These are phyloP conservation scores for Leptinotarsa texana DNA, from an alignment of 1,140 invertebrate genomes.

Conservation along the genomic window DNA sequence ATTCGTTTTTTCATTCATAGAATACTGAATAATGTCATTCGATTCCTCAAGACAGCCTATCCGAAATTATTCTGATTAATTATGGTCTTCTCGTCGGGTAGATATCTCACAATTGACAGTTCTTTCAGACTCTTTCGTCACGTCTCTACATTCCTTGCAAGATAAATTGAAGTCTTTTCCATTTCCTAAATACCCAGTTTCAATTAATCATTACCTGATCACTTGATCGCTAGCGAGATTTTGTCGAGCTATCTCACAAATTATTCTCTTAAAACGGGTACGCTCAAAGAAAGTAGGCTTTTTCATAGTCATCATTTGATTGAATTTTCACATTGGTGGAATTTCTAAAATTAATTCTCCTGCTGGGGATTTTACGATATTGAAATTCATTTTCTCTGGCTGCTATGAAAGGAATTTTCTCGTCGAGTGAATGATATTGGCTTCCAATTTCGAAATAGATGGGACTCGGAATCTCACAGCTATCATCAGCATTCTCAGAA, in stretches of 20 bases:
- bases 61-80: not conserved
- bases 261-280: not conserved
- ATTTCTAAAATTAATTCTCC: not conserved
- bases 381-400: not conserved
- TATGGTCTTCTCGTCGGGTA: not conserved
- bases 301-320: not conserved
- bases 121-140: not conserved
- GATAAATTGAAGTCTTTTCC: not conserved
- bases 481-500: no score
- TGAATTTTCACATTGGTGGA: not conserved
- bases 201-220: conserved; percentile 3
- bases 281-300: not conserved
- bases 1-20: no score
- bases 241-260: not conserved
- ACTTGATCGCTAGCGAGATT: not conserved
- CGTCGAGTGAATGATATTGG: no score
- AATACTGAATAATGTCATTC: no score
- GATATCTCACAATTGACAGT: not conserved
- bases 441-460: no score
- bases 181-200: not conserved
- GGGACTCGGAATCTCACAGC: no score
- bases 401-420: not conserved
- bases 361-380: not conserved
- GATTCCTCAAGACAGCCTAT: not conserved
- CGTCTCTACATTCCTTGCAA: not conserved